Base-by-base conservation (phyloP, 2,797 vertebrate species). In the Echiichthys vipera region DNA sequence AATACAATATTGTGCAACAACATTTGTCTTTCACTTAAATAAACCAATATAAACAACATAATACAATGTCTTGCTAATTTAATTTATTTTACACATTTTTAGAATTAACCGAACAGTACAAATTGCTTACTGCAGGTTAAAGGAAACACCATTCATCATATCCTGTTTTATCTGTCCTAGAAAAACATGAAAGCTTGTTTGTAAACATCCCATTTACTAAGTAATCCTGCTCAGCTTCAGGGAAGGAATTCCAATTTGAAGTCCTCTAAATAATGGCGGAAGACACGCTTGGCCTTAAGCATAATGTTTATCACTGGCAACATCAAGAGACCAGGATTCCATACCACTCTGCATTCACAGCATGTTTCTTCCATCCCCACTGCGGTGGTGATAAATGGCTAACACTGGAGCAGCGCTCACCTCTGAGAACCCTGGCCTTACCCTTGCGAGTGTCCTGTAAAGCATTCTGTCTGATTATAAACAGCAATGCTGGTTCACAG, bases 381-480 rank as follows among this genome's bases (percentile, higher is more conserved):
- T 77, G 88, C 70, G 45, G 73, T 78, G 83, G 88, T 93, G 93
- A 93, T 92, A 91, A 92, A 93, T 92, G 87, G 88, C 83, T 66
- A 80, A 91, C 82, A 84, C 72, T 65, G 84, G 78, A 86, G 82
- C 84, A 58, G 87, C 56, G 88, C 87, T 93, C 90, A 91, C 90
- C 93, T 91, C 86, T 74, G 88, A 88, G 81, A 85, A 87, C 86
- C 80, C 71, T 67, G 85, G 84, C 83, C 91, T 87, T 91, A 90
- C 91, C 92, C 89, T 89, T 89, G 90, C 77, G 81, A 91, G 77
- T 84, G 90, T 91, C 91, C 91, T 86, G 89, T 88, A 90, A 88
- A 91, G 88, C 84, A 84, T 91, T 86, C 81, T 77, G 80, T 88
- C 84, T 88, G 88, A 91, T 89, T 90, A 88, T 73, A 86, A 89